phyloP scores from a whole-genome alignment of 1,140 invertebrate genomes.

The Eupeodes corollae region DNA sequence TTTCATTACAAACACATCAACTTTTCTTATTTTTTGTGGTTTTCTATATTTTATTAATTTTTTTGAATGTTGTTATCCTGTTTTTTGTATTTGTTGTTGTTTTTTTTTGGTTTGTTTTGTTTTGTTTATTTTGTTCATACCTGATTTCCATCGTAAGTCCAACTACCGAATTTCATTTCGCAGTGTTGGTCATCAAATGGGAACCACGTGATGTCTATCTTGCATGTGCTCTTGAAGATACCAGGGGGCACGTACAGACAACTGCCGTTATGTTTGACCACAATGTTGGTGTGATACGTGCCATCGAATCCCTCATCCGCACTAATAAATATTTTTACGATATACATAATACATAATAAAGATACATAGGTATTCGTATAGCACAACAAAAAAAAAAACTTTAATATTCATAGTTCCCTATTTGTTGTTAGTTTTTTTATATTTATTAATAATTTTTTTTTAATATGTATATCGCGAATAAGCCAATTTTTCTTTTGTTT shows the following conservation, averaged over 20 bases:
- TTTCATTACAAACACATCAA: neutral
- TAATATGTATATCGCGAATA: too few species aligned
- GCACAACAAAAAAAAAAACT: too few species aligned
- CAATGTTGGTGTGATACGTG: conserved; percentile 94
- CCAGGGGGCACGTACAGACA: conserved; percentile 92
- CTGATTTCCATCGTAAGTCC: conserved; percentile 89
- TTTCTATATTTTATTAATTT: neutral
- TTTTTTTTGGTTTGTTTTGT: conserved; percentile 4
- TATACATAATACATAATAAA: too few species aligned
- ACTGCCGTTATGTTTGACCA: conserved; percentile 88
- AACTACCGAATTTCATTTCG: conserved; percentile 91
- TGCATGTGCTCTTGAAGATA: conserved; percentile 98
- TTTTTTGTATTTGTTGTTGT: neutral
- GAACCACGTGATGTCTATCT: conserved; percentile 98
- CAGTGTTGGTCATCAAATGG: conserved; percentile 97
- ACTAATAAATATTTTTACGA: conserved; percentile 46
- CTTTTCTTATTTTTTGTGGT: neutral
- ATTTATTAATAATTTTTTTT: too few species aligned
- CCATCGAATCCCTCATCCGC: conserved; percentile 97
- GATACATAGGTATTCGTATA: too few species aligned
- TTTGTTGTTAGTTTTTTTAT: too few species aligned
- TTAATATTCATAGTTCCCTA: too few species aligned
- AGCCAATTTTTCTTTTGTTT: too few species aligned
- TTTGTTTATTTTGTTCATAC: conserved; percentile 39
- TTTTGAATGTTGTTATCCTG: neutral